Percentiles rank a stretch among this genome's conserved stretches.
These are phyloP conservation scores for Atherinosoma microstoma DNA, from an alignment of 2,797 vertebrate genomes.

Conservation along the genomic window DNA sequence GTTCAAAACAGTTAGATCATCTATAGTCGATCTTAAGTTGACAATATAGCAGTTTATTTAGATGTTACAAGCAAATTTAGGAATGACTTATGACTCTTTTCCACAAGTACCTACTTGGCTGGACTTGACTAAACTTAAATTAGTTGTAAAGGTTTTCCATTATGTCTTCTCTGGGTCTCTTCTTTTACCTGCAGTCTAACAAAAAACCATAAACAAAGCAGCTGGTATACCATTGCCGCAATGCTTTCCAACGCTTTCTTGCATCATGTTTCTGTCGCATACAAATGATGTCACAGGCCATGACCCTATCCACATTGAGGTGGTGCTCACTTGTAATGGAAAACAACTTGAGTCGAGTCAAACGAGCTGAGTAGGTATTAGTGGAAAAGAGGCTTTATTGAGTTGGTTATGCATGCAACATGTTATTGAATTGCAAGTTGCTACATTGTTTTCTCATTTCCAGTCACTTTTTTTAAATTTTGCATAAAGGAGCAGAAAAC, in stretches of 20 bases:
- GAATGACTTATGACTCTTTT: not conserved
- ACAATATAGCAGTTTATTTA: not conserved
- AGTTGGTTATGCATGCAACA: too few species aligned
- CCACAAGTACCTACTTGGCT: too few species aligned
- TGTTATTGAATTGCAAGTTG: not conserved
- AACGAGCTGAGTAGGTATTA: not conserved
- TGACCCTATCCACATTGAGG: not conserved
- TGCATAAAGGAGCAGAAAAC: not conserved
- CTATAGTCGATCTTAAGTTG: not conserved
- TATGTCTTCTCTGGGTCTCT: not conserved
- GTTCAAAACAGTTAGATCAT: not conserved
- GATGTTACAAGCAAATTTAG: not conserved
- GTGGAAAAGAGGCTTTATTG: not conserved
- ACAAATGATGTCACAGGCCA: not conserved
- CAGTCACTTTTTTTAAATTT: not conserved
- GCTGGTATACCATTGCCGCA: not conserved
- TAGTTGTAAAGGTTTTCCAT: too few species aligned
- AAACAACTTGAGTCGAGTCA: not conserved
- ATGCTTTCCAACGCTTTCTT: not conserved
- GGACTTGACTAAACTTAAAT: too few species aligned
- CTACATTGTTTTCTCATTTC: not conserved
- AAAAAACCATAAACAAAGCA: not conserved
- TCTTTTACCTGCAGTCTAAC: not conserved
- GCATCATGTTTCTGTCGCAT: not conserved
- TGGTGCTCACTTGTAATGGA: not conserved